Evolutionary conservation across 2,888 invertebrate genomes (phyloP), one percentile per base, ranked within the genome.

Genomic region (Sialis lutaria): DNA sequence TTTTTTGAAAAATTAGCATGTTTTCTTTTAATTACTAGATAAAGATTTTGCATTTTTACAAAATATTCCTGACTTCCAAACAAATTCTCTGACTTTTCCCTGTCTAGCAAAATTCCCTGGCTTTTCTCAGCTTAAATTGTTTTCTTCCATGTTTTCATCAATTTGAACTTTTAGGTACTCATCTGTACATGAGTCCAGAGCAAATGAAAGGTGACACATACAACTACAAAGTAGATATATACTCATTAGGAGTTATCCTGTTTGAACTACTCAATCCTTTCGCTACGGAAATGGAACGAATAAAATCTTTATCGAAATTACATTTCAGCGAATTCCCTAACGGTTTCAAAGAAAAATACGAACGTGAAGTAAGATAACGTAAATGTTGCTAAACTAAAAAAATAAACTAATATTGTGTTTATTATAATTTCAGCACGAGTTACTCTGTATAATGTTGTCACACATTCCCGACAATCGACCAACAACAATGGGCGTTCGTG

Each of bases 161-260:
- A 7, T 30, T 44, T 45, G n/a, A 31, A 8, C 2, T 50, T 59
- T 35, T 57, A 74, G 92, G 97, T 30, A 98, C 98, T 0, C 82
- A 85, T 52, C 71, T 96, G 2, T 98, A 98, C 65, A 98, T 98
- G 97, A 93, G 95, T 37, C 97, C 97, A 1, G 97, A 98, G 62
- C 96, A 96, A 68, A 67, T 81, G 32, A 67, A 70, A 8, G 81
- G 85, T 0, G 70, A 74, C 35, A 73, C 77, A 1, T 91, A 91
- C 62, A 82, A 82, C 60, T 85, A 82, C 65, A 93, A 93, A 66
- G 93, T 95, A 47, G 96, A 96, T 64, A 93, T 96, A 50, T 96
- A 85, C 68, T 90, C 95, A 0, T 69, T 96, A 52, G 96, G 95
- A 0, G 72, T 98, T 49, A 92, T 98, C 51, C 76, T 95, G 53